These are phyloP conservation scores for Columbina picui DNA, from an alignment of 2,113 vertebrate genomes.

Conservation along the genomic window DNA sequence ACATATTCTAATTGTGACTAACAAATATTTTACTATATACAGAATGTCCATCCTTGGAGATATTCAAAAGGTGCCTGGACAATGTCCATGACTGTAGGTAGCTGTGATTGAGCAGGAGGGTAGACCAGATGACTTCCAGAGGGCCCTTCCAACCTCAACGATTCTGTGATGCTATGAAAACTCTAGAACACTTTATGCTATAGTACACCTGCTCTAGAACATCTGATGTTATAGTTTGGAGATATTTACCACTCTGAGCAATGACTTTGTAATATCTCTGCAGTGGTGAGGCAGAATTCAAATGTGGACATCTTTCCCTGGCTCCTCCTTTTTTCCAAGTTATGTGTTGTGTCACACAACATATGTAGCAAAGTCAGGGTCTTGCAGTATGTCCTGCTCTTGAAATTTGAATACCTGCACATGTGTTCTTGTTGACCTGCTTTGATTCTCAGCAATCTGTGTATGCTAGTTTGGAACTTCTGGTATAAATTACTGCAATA, in stretches of 20 bases:
- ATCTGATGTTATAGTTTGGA: background rate
- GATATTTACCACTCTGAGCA: background rate
- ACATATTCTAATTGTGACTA: background rate
- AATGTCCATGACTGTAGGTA: background rate
- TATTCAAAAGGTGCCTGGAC: background rate
- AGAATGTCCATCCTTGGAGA: background rate
- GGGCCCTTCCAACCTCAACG: background rate
- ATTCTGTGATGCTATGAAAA: background rate
- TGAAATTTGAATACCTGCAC: background rate
- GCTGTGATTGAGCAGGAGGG: background rate
- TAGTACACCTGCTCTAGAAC: background rate
- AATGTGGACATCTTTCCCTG: background rate
- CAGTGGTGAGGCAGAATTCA: background rate
- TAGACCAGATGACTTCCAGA: background rate
- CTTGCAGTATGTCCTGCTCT: background rate
- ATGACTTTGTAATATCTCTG: background rate
- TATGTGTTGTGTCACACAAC: accelerated
- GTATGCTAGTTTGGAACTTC: background rate
- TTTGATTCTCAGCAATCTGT: background rate
- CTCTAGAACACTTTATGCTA: background rate
- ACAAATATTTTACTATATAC: background rate
- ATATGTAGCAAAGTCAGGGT: background rate
- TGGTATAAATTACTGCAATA: slow-evolving; percentile 35
- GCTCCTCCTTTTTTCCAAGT: background rate
- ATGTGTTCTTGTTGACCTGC: background rate